Conservation (phyloP, 2,797 vertebrate species). For the Labroides dimidiatus region DNA sequence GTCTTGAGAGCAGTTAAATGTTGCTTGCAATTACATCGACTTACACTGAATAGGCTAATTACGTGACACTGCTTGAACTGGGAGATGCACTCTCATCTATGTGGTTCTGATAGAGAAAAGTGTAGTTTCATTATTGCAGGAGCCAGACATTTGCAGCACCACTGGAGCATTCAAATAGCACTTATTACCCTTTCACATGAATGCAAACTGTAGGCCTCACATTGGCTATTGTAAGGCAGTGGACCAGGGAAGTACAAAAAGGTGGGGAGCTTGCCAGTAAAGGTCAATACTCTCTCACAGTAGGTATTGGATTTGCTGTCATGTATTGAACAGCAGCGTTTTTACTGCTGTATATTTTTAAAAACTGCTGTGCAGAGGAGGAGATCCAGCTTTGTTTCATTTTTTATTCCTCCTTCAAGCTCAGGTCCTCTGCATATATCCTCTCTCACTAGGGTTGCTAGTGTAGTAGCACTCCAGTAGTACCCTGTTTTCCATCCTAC, state of each 20-base stretch:
- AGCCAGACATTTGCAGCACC: constrained; percentile 24
- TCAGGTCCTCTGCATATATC: too few relatives aligned
- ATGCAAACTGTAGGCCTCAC: constrained; percentile 17
- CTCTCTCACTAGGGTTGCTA: too few relatives aligned
- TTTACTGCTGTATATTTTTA: constrained; percentile 21
- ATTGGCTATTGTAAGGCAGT: constrained; percentile 30
- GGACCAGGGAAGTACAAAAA: constrained; percentile 27
- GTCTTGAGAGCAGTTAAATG: constrained; percentile 5
- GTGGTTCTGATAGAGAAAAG: constrained; percentile 13
- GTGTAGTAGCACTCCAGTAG: too few relatives aligned
- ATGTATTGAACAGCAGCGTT: constrained; percentile 34
- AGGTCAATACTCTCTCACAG: constrained; percentile 50
- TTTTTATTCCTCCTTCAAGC: too few relatives aligned
- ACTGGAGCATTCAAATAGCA: constrained; percentile 25
- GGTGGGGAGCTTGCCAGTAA: constrained; percentile 24
- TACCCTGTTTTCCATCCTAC: too few relatives aligned
- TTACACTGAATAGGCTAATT: constrained; percentile 1
- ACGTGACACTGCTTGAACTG: not conserved
- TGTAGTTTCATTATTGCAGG: constrained; percentile 11
- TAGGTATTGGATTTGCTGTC: constrained; percentile 39
- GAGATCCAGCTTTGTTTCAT: too few relatives aligned
- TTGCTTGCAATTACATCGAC: constrained; percentile 15
- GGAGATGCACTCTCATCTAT: not conserved
- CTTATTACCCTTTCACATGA: constrained; percentile 40
- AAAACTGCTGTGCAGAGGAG: not conserved